Percentiles rank a stretch among this genome's conserved stretches.
phyloP scores from a whole-genome alignment of 2,113 vertebrate genomes.

The Anas platyrhynchos region DNA sequence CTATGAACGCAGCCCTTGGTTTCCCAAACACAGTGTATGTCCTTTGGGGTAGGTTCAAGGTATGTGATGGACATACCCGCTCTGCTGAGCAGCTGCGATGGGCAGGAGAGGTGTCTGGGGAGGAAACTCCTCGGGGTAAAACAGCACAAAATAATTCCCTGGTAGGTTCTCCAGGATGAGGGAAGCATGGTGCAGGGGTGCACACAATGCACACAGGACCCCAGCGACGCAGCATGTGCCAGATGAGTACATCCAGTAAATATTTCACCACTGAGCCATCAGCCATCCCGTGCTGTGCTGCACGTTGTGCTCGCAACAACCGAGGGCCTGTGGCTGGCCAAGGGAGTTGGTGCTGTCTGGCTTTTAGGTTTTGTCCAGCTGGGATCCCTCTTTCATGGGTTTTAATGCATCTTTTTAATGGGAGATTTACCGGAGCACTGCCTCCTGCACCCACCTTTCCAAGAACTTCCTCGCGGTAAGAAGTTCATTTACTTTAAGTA shows the following conservation, averaged over 20 bases:
- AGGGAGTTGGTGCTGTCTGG: not conserved
- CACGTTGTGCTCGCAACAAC: no score
- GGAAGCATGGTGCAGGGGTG: not conserved
- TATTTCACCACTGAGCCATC: not conserved
- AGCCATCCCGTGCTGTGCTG: not conserved
- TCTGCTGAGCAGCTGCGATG: not conserved
- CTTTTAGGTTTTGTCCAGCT: not conserved
- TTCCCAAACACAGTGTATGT: not conserved
- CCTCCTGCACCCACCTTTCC: not conserved
- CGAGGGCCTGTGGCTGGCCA: not conserved
- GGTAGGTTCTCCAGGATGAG: not conserved
- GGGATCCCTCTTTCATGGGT: not conserved
- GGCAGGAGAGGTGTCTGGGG: not conserved
- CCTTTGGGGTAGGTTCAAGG: not conserved
- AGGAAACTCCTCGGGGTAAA: not conserved
- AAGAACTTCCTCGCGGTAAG: not conserved
- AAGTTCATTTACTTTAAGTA: not conserved
- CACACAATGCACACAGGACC: not conserved
- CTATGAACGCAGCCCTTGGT: not conserved
- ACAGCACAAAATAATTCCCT: not conserved
- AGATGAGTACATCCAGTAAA: accelerated
- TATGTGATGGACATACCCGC: not conserved
- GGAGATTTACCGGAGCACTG: not conserved
- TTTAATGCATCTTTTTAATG: not conserved
- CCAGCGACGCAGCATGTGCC: accelerated